Base-by-base conservation (phyloP, 1,140 invertebrate species). In the Drosophila kanapiae region DNA sequence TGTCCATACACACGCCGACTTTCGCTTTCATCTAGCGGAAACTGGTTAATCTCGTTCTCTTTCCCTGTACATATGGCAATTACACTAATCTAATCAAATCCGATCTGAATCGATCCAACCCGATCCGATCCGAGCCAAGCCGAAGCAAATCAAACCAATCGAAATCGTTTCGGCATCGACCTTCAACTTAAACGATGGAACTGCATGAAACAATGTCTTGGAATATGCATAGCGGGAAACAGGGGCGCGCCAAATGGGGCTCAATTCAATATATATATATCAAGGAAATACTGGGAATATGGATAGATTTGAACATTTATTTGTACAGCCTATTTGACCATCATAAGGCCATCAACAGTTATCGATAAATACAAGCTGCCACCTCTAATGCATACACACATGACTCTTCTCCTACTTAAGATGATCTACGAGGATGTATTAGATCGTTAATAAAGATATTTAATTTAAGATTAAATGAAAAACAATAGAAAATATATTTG, bases 111-210 rank as follows among this genome's bases (percentile, higher is more conserved):
- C 37, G 11, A 47, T 23, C 42, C 42, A 42, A 42, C 6, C 33
- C 51, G 7, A 54, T 4, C 16, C 51, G 18, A 37, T 33, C 48
- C 29, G n/a, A 51, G n/a, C 14, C n/a, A 9, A 51, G 4, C 27
- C 35, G 42, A 70, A 51, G 60, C 33, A 53, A 78, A 88, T 88
- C 65, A 67, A 87, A 75, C 83, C 82, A 77, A 80, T 80, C 68
- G 43, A 53, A 80, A 65, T 45, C 35, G 48, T 65, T 62, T 63
- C 37, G 18, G 42, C 37, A 56, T 61, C 43, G 56, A 33, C 59
- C 77, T 80, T 84, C 77, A 63, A 65, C 64, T 68, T 33, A n/a
- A 35, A 29, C 49, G 18, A 49, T 33, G 49, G 14, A 76, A 43
- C 38, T 68, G 49, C 61, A 75, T 35, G 33, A 13, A 27, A 56